Evolutionary conservation across 1,140 invertebrate species (phyloP).

Genomic region (Theocolax elegans): DNA sequence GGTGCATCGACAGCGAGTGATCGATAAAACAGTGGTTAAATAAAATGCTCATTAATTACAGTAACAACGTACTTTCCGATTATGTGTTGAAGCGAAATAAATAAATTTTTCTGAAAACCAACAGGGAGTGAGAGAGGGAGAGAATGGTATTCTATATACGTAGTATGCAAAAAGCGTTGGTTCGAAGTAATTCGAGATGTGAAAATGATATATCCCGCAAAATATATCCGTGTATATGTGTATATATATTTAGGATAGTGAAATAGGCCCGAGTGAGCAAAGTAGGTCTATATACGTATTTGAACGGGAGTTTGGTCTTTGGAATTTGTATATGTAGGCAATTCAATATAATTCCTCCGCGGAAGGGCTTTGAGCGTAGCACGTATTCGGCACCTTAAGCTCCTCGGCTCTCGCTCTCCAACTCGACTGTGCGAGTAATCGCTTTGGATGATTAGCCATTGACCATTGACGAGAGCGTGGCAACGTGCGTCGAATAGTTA

Average conservation of each 20-base stretch:
- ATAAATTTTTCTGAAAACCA: no score
- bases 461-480: constrained; percentile 25
- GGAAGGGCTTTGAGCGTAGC: constrained; percentile 7
- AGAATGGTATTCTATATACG: no score
- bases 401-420: background rate
- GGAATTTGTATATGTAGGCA: constrained; percentile 12
- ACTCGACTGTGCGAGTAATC: constrained; percentile 31
- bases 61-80: no score
- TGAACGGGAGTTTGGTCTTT: no score
- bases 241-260: background rate
- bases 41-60: no score
- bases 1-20: no score
- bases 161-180: no score
- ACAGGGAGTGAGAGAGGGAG: no score
- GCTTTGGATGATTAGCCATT: constrained; percentile 40
- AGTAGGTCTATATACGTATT: no score
- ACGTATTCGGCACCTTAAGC: constrained; percentile 18
- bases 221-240: background rate
- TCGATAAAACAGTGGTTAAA: no score
- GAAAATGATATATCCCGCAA: constrained; percentile 23
- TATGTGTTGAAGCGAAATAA: no score
- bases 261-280: no score
- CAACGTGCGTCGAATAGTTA: constrained; percentile 35
- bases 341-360: constrained; percentile 31
- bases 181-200: background rate